These are phyloP conservation scores for Pollenia griseotomentosa DNA, from an alignment of 2,888 invertebrate genomes.

Conservation along the genomic window DNA sequence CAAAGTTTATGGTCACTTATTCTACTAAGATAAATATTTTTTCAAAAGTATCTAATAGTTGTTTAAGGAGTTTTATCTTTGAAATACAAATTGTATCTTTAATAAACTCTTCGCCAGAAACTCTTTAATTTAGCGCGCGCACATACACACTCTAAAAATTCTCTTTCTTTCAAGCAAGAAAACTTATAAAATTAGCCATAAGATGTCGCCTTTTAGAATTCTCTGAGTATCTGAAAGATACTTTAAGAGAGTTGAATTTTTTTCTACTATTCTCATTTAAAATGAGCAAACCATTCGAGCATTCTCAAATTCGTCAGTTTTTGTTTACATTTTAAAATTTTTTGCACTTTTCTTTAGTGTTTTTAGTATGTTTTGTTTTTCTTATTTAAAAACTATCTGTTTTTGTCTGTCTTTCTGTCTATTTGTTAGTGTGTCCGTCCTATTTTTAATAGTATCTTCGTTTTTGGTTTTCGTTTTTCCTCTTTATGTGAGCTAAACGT, in stretches of 20 bases:
- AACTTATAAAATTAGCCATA: neutral
- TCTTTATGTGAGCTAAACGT: conserved; percentile 43
- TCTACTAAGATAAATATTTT: neutral
- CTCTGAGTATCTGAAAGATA: conserved; percentile 44
- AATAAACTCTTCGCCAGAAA: conserved; percentile 5
- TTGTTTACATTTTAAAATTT: conserved; percentile 58
- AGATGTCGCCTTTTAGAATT: conserved; percentile 37
- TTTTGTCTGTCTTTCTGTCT: conserved; percentile 23
- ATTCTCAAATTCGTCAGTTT: conserved; percentile 29
- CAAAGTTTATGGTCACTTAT: no score
- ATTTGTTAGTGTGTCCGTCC: neutral
- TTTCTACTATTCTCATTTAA: conserved; percentile 11
- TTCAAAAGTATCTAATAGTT: conserved; percentile 6
- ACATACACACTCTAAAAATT: conserved; percentile 12
- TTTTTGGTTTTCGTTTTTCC: neutral
- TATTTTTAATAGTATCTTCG: neutral
- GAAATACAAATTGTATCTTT: conserved; percentile 23
- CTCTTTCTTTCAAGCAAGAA: conserved; percentile 32
- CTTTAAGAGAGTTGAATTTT: neutral
- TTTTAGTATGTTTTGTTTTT: conserved; percentile 11
- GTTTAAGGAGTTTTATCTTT: neutral
- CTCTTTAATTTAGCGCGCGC: neutral
- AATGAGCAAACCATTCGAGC: neutral
- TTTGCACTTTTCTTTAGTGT: conserved; percentile 27
- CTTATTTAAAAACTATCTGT: conserved; percentile 30